A percentile compares a stretch with the other conserved stretches of the same genome.
Evolutionary conservation across 2,113 vertebrate genomes (phyloP).

Genomic region (Carollia perspicillata): DNA sequence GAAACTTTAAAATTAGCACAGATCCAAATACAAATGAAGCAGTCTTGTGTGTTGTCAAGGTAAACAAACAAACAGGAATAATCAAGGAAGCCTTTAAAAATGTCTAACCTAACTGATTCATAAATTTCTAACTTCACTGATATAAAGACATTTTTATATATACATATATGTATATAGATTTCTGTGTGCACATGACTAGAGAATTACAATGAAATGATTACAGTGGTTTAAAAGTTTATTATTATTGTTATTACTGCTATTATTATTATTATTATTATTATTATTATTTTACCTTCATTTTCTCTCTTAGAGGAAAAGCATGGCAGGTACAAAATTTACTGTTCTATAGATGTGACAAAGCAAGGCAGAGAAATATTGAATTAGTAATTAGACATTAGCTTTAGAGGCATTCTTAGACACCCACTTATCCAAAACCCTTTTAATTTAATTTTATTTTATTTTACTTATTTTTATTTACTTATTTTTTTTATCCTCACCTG

Average conservation of each 20-base stretch:
- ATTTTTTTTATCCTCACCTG: no score
- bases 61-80: slow-evolving; percentile 73
- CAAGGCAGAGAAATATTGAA: background rate
- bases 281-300: background rate
- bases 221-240: background rate
- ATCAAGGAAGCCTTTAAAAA: background rate
- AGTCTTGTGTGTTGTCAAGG: slow-evolving; percentile 88
- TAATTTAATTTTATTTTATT: no score
- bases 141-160: background rate
- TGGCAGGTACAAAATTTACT: background rate
- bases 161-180: background rate
- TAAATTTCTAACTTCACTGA: background rate
- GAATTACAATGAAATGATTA: background rate
- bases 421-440: background rate
- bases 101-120: background rate
- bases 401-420: background rate
- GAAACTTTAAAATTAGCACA: slow-evolving; percentile 87
- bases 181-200: background rate
- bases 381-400: background rate
- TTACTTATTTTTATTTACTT: no score
- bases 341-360: background rate
- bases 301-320: background rate
- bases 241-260: no score
- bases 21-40: slow-evolving; percentile 90
- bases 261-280: no score